Conservation (phyloP, 1,140 invertebrate genomes). For the Venturia canescens region DNA sequence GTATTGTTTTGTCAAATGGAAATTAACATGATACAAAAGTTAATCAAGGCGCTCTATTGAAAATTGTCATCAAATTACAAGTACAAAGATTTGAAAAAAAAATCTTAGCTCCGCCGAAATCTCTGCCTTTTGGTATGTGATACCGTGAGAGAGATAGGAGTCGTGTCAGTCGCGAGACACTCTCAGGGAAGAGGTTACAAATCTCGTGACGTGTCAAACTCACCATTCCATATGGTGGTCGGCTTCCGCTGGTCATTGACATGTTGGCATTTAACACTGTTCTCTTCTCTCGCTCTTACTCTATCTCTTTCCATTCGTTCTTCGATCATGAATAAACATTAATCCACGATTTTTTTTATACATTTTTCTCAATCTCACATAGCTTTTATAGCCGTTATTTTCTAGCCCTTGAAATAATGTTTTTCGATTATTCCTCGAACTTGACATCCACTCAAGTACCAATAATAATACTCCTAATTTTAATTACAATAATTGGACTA, state of each 20-base stretch:
- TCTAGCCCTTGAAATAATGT: too few species aligned
- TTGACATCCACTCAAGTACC: too few species aligned
- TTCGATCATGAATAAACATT: neutral
- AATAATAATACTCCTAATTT: too few species aligned
- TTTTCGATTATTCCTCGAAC: too few species aligned
- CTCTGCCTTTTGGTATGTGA: neutral
- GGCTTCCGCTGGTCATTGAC: slow-evolving; percentile 70
- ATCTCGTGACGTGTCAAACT: slow-evolving; percentile 76
- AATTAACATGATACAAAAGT: neutral
- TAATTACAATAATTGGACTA: too few species aligned
- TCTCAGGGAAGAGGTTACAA: slow-evolving; percentile 69
- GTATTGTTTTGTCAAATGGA: neutral
- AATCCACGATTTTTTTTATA: slow-evolving; percentile 20
- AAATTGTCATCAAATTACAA: neutral
- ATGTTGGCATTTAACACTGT: slow-evolving; percentile 64
- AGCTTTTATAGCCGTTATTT: too few species aligned
- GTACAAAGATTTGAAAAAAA: neutral
- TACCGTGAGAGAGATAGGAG: slow-evolving; percentile 17
- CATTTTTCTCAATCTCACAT: neutral
- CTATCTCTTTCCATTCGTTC: slow-evolving; percentile 41
- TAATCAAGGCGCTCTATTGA: neutral
- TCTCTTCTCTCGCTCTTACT: slow-evolving; percentile 28
- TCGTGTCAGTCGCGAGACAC: slow-evolving; percentile 33
- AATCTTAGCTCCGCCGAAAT: neutral
- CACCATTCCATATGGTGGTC: slow-evolving; percentile 75